Evolutionary conservation across 2,888 invertebrate species (phyloP).

Genomic region (Sinelater perroti): DNA sequence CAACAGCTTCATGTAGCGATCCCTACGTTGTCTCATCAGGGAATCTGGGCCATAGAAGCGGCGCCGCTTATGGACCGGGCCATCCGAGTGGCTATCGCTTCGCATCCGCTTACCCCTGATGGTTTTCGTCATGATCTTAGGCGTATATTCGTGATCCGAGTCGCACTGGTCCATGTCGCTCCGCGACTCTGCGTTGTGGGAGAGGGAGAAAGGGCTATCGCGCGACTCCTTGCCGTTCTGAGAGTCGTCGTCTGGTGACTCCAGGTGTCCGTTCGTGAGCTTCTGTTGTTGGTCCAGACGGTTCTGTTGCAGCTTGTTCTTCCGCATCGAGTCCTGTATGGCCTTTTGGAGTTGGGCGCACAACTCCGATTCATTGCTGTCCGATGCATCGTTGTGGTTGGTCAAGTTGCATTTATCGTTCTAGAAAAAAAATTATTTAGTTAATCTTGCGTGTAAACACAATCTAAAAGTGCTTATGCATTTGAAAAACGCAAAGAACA

Average conservation of each 20-base stretch:
- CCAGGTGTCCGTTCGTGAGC: slow-evolving; percentile 23
- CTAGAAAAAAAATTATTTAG: slow-evolving; percentile 17
- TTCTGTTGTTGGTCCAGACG: slow-evolving; percentile 13
- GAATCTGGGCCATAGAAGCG: slow-evolving; percentile 46
- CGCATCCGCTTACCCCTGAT: slow-evolving; percentile 18
- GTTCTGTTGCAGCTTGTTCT: slow-evolving; percentile 47
- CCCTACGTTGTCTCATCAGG: slow-evolving; percentile 26
- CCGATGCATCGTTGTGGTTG: slow-evolving; percentile 1
- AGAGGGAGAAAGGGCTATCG: slow-evolving; percentile 47
- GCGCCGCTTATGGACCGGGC: slow-evolving; percentile 30
- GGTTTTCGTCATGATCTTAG: slow-evolving; percentile 13
- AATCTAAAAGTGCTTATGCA: too few species aligned
- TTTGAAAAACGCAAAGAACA: too few species aligned
- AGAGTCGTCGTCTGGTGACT: slow-evolving; percentile 51
- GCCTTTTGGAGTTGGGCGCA: slow-evolving; percentile 50
- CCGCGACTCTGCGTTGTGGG: slow-evolving; percentile 43
- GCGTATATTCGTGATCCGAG: slow-evolving; percentile 38
- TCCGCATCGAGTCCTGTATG: slow-evolving; percentile 51
- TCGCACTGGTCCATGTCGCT: slow-evolving; percentile 52
- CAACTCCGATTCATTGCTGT: slow-evolving; percentile 48
- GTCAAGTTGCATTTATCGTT: slow-evolving; percentile 1
- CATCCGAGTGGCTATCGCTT: not conserved
- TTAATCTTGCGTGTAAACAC: too few species aligned
- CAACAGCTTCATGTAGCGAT: slow-evolving; percentile 20
- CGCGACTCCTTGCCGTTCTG: slow-evolving; percentile 53